phyloP scores from a whole-genome alignment of 2,797 vertebrate species.

The Enoplosus armatus region DNA sequence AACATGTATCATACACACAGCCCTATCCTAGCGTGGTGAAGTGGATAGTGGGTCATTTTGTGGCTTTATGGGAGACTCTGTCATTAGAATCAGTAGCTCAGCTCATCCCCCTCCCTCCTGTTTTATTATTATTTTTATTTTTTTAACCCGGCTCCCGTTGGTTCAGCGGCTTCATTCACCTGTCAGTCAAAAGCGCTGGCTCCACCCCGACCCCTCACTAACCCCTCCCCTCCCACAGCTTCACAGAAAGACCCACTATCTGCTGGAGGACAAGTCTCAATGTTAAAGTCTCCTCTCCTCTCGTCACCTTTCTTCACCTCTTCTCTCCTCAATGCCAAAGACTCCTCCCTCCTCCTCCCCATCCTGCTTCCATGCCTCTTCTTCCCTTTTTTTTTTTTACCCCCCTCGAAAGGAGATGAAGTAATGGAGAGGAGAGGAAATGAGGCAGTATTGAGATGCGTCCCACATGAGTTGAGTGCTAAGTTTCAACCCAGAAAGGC shows the following conservation, averaged over 20 bases:
- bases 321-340: constrained; percentile 70
- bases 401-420: constrained; percentile 59
- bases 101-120: constrained; percentile 45
- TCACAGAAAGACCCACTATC: constrained; percentile 91
- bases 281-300: constrained; percentile 59
- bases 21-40: constrained; percentile 64
- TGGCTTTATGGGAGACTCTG: constrained; percentile 93
- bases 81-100: constrained; percentile 62
- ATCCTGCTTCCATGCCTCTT: not conserved
- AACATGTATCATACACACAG: constrained; percentile 15
- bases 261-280: constrained; percentile 74
- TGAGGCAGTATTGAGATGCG: constrained; percentile 51
- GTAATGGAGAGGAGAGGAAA: constrained; percentile 51
- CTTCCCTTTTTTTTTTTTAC: no score
- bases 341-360: constrained; percentile 12
- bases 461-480: constrained; percentile 41
- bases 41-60: constrained; percentile 99
- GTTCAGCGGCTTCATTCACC: constrained; percentile 78
- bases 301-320: constrained; percentile 62
- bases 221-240: constrained; percentile 80
- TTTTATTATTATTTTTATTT: constrained; percentile 51
- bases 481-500: constrained; percentile 32
- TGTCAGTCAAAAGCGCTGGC: constrained; percentile 67
- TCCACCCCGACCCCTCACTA: constrained; percentile 77
- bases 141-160: constrained; percentile 82